Percentiles rank a stretch among this genome's conserved stretches.
Conservation (phyloP, 2,888 invertebrate genomes). For the Netelia fuscicornis region DNA sequence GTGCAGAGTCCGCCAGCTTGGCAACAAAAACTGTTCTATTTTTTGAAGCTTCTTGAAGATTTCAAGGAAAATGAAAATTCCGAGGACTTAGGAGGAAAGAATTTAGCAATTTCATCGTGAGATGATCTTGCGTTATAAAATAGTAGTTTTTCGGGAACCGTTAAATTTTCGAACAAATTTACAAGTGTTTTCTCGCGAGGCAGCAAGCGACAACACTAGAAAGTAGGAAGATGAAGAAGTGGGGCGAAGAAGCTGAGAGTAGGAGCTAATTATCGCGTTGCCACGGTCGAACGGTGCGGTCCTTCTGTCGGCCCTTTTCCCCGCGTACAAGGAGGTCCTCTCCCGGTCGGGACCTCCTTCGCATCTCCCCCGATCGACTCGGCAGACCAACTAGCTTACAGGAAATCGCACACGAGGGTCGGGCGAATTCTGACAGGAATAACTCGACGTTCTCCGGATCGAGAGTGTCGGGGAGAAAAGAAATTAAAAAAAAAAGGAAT, state of each 20-base stretch:
- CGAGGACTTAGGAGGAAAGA: too few relatives aligned
- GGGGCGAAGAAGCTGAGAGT: slow-evolving; percentile 62
- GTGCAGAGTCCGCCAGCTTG: too few relatives aligned
- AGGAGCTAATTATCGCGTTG: slow-evolving; percentile 80
- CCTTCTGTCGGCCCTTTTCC: slow-evolving; percentile 70
- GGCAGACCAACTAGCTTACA: slow-evolving; percentile 56
- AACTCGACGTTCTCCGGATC: slow-evolving; percentile 68
- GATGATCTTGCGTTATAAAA: neutral
- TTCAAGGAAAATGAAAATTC: too few relatives aligned
- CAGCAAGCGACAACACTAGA: slow-evolving; percentile 42
- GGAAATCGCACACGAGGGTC: slow-evolving; percentile 66
- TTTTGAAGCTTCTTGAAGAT: too few relatives aligned
- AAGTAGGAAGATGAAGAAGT: slow-evolving; percentile 48
- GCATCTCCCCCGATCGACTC: slow-evolving; percentile 69
- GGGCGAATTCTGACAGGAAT: slow-evolving; percentile 70
- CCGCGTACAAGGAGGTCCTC: slow-evolving; percentile 63
- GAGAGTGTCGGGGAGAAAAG: slow-evolving; percentile 39
- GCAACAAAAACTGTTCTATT: too few relatives aligned
- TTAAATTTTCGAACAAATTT: slow-evolving; percentile 45
- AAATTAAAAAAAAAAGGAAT: slow-evolving; percentile 16
- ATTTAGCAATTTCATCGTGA: too few relatives aligned
- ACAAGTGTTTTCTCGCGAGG: slow-evolving; percentile 72
- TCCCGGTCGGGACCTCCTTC: slow-evolving; percentile 76
- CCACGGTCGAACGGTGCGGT: slow-evolving; percentile 77
- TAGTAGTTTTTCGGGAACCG: slow-evolving; percentile 36